A percentile compares a stretch with the other conserved stretches of the same genome.
These are phyloP conservation scores for Acrossocheilus fasciatus DNA, from an alignment of 2,797 vertebrate species.

Conservation along the genomic window DNA sequence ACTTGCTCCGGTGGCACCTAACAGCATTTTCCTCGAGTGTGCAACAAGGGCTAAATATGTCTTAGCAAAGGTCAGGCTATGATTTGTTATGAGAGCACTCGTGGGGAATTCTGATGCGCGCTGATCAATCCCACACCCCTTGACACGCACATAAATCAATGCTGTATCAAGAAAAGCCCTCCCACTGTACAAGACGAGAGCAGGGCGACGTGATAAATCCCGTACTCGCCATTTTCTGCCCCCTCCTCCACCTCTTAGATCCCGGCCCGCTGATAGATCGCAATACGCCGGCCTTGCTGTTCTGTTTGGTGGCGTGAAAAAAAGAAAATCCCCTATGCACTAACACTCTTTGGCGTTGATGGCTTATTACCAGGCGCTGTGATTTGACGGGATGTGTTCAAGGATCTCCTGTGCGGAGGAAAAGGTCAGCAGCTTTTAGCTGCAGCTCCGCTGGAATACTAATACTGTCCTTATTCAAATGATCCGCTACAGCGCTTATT, in stretches of 20 bases:
- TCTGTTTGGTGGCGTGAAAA: constrained; percentile 54
- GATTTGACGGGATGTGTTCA: constrained; percentile 95
- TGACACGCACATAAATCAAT: constrained; percentile 82
- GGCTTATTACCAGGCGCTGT: constrained; percentile 91
- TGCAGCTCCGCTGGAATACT: constrained; percentile 94
- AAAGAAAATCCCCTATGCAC: constrained; percentile 83
- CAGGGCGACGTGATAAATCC: constrained; percentile 75
- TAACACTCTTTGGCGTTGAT: constrained; percentile 88
- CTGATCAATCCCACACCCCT: constrained; percentile 84
- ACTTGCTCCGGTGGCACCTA: constrained; percentile 70
- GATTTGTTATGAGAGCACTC: constrained; percentile 81
- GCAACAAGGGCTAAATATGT: constrained; percentile 80
- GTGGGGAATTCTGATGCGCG: constrained; percentile 80
- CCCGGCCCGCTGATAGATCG: constrained; percentile 78
- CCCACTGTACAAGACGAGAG: constrained; percentile 66
- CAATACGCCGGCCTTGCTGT: constrained; percentile 75
- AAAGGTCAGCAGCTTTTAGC: constrained; percentile 99
- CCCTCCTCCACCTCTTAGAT: constrained; percentile 62
- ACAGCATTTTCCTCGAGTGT: constrained; percentile 74
- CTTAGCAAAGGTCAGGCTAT: constrained; percentile 77
- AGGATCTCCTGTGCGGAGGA: constrained; percentile 93
- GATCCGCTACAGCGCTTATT: constrained; percentile 96
- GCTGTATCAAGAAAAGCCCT: constrained; percentile 77
- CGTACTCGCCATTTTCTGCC: constrained; percentile 62
- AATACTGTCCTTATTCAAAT: constrained; percentile 99